Evolutionary conservation across 2,888 invertebrate species (phyloP).

Genomic region (Melolontha melolontha): DNA sequence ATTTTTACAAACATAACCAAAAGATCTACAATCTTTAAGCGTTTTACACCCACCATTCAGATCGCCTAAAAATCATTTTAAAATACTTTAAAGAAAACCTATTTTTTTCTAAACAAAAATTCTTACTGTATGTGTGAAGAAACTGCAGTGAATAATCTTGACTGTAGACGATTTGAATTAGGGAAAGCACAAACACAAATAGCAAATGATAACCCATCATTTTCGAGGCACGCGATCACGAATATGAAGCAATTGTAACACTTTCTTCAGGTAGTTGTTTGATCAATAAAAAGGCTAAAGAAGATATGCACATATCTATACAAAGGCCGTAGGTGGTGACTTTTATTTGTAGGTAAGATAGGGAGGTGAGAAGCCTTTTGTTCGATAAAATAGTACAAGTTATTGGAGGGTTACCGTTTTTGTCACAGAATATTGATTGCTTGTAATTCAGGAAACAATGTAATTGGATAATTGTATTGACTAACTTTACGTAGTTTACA

Average conservation of each 20-base stretch:
- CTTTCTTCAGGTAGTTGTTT: slow-evolving; percentile 8
- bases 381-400: too few relatives aligned
- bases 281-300: slow-evolving; percentile 19
- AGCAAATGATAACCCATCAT: slow-evolving; percentile 10
- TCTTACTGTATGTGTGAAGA: slow-evolving; percentile 39
- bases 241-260: background rate
- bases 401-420: background rate
- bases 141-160: slow-evolving; percentile 33
- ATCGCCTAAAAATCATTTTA: slow-evolving; percentile 48
- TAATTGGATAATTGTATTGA: slow-evolving; percentile 8
- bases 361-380: too few relatives aligned
- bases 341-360: too few relatives aligned
- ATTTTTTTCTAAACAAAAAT: background rate
- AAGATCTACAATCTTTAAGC: slow-evolving; percentile 57
- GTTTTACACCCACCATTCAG: slow-evolving; percentile 53
- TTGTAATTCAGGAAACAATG: background rate
- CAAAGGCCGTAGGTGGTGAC: too few relatives aligned
- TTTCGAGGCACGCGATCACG: slow-evolving; percentile 22
- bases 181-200: slow-evolving; percentile 22
- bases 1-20: slow-evolving; percentile 60
- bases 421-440: slow-evolving; percentile 4
- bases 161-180: background rate
- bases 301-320: too few relatives aligned
- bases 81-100: background rate
- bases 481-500: background rate